Base-by-base conservation (phyloP, 2,888 invertebrate genomes). In the Exephanes ischioxanthus region DNA sequence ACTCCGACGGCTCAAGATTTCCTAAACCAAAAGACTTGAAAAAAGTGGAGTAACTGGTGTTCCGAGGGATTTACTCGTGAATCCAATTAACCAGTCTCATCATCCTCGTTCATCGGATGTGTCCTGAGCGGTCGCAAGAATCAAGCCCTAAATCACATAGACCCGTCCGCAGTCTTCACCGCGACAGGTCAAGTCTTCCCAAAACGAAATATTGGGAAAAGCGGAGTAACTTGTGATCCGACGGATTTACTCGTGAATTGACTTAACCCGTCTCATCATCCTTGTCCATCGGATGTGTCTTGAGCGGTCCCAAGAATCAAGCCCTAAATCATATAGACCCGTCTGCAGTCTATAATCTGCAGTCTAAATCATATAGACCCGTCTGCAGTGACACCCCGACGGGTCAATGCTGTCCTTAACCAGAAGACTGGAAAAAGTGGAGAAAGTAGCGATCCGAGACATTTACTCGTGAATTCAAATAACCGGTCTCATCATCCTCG, bases 321-420 rank as follows among this genome's bases (percentile, higher is more conserved):
- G 2, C 30, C 16, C 30, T 0, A 61, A 2, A 30, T 16, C 6
- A 30, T 16, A 30, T 90, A 91, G 90, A 86, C 22, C 63, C 37
- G 45, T 72, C 72, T 72, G 22, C 11, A 14, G 53, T 53, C 22
- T n/a, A n/a, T n/a, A n/a, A n/a, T n/a, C n/a, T n/a, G n/a, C n/a
- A n/a, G n/a, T n/a, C n/a, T n/a, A n/a, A 7, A 30, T 16, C 6
- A 30, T 16, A 91, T 90, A 91, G 90, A 86, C 53, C 66, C 19
- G 58, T 58, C 72, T 55, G 19, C 48, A 11, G 53, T 53, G 9
- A 45, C 41, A 58, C 3, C 26, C 3, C 37, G n/a, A n/a, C 22
- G 55, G 55, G 55, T 19, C 19, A 37, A 9, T 6, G 7, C 37
- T 37, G 26, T 37, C 9, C 37, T 7, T 9, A 37, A 9, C 37